Conservation (phyloP, 2,888 invertebrate species). For the Xylocampa areola region DNA sequence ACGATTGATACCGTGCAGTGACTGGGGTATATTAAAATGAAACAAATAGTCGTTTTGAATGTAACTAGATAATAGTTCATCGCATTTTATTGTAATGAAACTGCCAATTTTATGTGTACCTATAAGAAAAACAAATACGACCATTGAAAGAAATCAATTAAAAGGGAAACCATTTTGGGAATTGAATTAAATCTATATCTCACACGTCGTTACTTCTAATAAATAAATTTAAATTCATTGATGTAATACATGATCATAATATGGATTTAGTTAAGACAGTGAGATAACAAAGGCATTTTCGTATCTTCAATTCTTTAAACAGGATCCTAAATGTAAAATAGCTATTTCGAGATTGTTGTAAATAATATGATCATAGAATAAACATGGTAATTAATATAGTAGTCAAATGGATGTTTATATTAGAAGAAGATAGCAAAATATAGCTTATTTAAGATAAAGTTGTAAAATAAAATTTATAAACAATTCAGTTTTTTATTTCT, state of each 20-base stretch:
- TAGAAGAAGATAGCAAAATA: slow-evolving; percentile 61
- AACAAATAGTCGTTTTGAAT: slow-evolving; percentile 50
- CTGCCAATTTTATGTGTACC: slow-evolving; percentile 71
- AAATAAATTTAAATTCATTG: too few species aligned
- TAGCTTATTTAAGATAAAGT: slow-evolving; percentile 65
- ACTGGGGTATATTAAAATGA: slow-evolving; percentile 24
- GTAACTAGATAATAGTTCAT: slow-evolving; percentile 64
- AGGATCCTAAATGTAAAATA: slow-evolving; percentile 45
- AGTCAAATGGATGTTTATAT: slow-evolving; percentile 72
- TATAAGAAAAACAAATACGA: slow-evolving; percentile 47
- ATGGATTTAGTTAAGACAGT: not conserved
- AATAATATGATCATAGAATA: slow-evolving; percentile 62
- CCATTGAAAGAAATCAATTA: too few species aligned
- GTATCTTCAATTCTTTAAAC: slow-evolving; percentile 34
- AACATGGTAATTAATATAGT: slow-evolving; percentile 56
- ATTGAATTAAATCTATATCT: too few species aligned
- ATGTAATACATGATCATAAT: slow-evolving; percentile 1
- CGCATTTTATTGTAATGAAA: slow-evolving; percentile 65
- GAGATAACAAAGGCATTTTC: not conserved
- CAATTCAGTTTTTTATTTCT: slow-evolving; percentile 18
- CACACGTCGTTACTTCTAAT: too few species aligned
- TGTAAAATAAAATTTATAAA: slow-evolving; percentile 74
- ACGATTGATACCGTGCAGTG: slow-evolving; percentile 33
- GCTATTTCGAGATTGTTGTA: slow-evolving; percentile 55
- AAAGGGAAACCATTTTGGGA: too few species aligned